Evolutionary conservation across 2,888 invertebrate genomes (phyloP), one percentile per base, ranked within the genome.

Genomic region (Pollenia amentaria): DNA sequence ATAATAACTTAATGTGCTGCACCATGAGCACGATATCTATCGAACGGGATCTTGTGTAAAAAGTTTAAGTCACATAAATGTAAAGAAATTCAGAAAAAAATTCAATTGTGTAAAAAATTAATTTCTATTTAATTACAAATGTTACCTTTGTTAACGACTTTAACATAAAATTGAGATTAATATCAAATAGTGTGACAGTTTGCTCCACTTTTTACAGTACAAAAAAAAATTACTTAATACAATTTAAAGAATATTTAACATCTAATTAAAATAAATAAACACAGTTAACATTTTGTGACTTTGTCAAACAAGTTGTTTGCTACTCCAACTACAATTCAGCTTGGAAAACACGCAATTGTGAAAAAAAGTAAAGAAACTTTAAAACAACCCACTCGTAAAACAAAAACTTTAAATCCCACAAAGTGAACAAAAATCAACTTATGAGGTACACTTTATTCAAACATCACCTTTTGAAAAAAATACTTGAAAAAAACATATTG

Each of bases 391-490:
- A 79, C 79, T 16, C 38, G 11, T 44, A 53, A 62, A 72, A 62
- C 12, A 70, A 12, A 46, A 60, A 42, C 60, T 62, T 53, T 0
- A 70, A 62, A 55, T 44, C 12, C 57, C 42, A 55, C 12, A 65
- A 55, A 69, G 6, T 44, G 21, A 64, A 57, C 38, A 60, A 11
- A 57, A 29, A 11, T 14, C 10, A 69, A 3, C 29, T 18, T 16
- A 64, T 70, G 16, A 67, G 80, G 72, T 81, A 77, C 77, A 72
- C 72, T 62, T 48, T 48, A 8, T 70, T 64, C 48, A 70, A 84
- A 75, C 53, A 64, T 64, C 60, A 67, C 48, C 57, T 67, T 21
- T 69, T 69, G 42, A 18, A 46, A 69, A 62, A 57, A 38, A 46
- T 14, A 14, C 18, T 62, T 21, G 7, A 0, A n/a, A 46, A 60